Conservation (phyloP, 2,888 invertebrate genomes). For the Dynastes hyllus region DNA sequence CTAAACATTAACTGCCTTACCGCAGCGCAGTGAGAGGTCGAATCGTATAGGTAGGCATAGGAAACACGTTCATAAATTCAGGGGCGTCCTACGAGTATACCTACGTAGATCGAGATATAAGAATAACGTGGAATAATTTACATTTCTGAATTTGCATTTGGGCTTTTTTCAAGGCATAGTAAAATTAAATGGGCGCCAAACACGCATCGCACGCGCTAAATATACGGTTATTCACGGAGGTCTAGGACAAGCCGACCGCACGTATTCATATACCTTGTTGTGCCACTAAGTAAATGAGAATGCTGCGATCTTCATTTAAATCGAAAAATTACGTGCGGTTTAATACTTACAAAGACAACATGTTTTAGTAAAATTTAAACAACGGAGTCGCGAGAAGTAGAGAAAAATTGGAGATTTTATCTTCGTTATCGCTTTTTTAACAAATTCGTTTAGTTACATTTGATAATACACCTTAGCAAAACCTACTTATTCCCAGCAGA, state of each 20-base stretch:
- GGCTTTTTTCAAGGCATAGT: slow-evolving; percentile 9
- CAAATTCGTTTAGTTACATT: too few relatives aligned
- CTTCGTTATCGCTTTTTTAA: too few relatives aligned
- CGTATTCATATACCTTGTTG: not conserved
- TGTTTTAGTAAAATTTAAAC: too few relatives aligned
- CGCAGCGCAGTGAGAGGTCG: not conserved
- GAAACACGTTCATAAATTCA: slow-evolving; percentile 7
- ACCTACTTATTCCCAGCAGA: too few relatives aligned
- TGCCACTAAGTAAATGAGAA: not conserved
- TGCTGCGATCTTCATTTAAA: not conserved
- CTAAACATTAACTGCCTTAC: not conserved
- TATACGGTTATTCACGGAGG: not conserved
- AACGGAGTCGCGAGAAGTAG: too few relatives aligned
- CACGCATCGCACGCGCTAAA: slow-evolving; percentile 35
- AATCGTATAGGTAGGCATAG: not conserved
- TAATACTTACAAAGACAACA: too few relatives aligned
- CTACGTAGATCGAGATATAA: slow-evolving; percentile 34
- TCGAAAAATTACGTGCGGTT: too few relatives aligned
- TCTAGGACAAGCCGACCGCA: slow-evolving; percentile 20
- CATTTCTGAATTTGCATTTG: slow-evolving; percentile 37
- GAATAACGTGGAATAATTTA: slow-evolving; percentile 30
- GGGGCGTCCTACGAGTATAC: slow-evolving; percentile 9
- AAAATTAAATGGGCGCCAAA: slow-evolving; percentile 30
- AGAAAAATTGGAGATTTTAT: too few relatives aligned
- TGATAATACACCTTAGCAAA: too few relatives aligned